phyloP scores from a whole-genome alignment of 2,113 vertebrate species.

The Martes martes region DNA sequence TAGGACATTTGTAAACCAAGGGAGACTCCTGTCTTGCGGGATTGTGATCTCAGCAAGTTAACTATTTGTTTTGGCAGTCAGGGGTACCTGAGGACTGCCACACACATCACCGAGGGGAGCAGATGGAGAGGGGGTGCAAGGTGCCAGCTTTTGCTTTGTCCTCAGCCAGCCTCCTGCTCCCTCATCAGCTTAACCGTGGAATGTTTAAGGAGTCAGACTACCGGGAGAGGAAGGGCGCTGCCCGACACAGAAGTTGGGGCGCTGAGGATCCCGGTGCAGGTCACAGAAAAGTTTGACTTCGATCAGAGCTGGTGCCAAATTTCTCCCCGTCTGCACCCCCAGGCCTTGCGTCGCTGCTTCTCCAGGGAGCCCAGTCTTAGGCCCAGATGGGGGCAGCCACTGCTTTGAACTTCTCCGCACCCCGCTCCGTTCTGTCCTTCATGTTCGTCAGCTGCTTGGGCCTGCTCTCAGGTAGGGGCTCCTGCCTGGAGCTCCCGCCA shows the following conservation, averaged over 20 bases:
- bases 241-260: background rate
- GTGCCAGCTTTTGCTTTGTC: no score
- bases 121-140: no score
- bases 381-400: background rate
- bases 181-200: background rate
- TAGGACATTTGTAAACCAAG: no score
- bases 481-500: background rate
- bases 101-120: no score
- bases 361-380: background rate
- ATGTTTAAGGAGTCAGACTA: background rate
- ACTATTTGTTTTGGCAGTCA: no score
- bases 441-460: background rate
- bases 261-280: background rate
- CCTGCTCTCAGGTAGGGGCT: slow-evolving; percentile 45
- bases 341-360: background rate
- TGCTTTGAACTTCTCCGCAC: no score
- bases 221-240: accelerated
- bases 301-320: background rate
- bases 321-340: background rate
- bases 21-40: no score
- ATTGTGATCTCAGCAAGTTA: no score
- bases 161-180: no score
- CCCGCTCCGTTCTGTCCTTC: background rate
- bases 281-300: background rate
- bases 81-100: no score